Base-by-base conservation (phyloP, 2,888 invertebrate species). In the Ptilodon capucinus region DNA sequence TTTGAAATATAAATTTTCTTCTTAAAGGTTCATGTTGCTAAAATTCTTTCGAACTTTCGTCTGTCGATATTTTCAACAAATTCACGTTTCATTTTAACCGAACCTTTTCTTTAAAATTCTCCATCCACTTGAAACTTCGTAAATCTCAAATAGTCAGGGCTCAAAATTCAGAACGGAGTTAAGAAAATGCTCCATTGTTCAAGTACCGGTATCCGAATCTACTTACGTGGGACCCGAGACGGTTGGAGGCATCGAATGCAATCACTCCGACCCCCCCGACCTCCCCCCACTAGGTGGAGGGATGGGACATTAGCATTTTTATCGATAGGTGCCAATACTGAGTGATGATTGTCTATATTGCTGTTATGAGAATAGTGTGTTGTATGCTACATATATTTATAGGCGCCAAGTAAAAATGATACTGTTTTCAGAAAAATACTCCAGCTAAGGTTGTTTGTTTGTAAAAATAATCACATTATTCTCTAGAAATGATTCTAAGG, bases 291-390 rank as follows among this genome's bases (percentile, higher is more conserved):
- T 45, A 42, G 32, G 13, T 39, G 44, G 50, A 82, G 84, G 80
- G 81, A 79, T 77, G 80, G 68, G 67, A 69, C 69, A 84, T 86
- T 86, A 80, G 84, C 86, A 87, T 85, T 84, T 86, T 86, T 88
- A 87, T 88, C 84, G 87, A 88, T 81, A 80, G 64, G 60, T 56
- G 58, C 65, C 54, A 66, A 73, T 71, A 74, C 79, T 78, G 77
- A 67, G 64, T 61, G 61, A 64, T 64, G 66, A 66, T 69, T 63
- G 57, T 63, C 57, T 54, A 57, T 61, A 48, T 57, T 54, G 51
- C 51, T 48, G 59, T 60, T 43, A 45, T 47, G 30, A 42, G 51
- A 47, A 32, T 42, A 44, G 49, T 42, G 48, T 49, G 16, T 14
- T 23, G 8, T 23, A 13, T 21, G 11, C 18, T 13, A n/a, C n/a